Conservation (phyloP, 2,797 vertebrate genomes). For the Melanotaenia boesemani region DNA sequence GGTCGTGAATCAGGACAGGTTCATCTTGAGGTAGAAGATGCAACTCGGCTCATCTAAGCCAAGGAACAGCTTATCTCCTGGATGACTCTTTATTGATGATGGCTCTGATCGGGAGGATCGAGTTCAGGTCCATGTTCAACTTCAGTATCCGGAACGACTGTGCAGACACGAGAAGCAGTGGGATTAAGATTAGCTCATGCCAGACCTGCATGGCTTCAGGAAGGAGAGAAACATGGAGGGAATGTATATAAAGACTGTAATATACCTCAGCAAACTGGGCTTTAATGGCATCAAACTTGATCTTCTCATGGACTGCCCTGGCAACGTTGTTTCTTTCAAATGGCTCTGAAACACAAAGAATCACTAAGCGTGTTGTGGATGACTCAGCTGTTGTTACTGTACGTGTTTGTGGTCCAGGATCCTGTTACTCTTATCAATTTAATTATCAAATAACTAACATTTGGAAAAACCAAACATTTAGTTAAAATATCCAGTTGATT, state of each 20-base stretch:
- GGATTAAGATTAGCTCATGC: conserved; percentile 36
- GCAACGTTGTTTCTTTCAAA: conserved; percentile 96
- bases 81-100: conserved; percentile 69
- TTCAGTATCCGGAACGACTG: conserved; percentile 88
- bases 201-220: neutral
- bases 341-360: conserved; percentile 87
- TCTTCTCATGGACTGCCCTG: conserved; percentile 93
- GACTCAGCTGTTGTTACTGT: neutral
- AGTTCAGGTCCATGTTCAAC: conserved; percentile 89
- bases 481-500: neutral
- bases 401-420: neutral
- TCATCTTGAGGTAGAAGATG: conserved; percentile 60
- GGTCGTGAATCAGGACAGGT: conserved; percentile 1
- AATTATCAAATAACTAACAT: neutral
- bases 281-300: conserved; percentile 92
- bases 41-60: conserved; percentile 62
- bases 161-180: conserved; percentile 41
- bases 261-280: conserved; percentile 87
- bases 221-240: conserved; percentile 1
- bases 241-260: neutral
- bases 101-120: conserved; percentile 87
- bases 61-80: conserved; percentile 61
- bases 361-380: neutral
- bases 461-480: neutral
- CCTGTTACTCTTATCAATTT: neutral